phyloP scores from a whole-genome alignment of 2,888 invertebrate genomes.

The Plutella xylostella region DNA sequence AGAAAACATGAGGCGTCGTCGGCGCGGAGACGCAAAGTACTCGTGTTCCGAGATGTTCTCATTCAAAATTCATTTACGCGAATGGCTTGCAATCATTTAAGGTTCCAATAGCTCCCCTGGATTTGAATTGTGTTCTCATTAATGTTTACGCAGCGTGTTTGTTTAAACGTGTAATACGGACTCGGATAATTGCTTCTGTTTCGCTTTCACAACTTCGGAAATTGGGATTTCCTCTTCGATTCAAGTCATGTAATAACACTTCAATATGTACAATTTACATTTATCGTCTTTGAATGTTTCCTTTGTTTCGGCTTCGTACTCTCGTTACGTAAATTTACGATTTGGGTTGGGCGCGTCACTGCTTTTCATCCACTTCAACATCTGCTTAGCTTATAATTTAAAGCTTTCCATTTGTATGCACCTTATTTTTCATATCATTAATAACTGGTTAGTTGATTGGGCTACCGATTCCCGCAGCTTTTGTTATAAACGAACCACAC shows the following conservation, averaged over 20 bases:
- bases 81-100: slow-evolving; percentile 44
- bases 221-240: background rate
- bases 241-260: too few species aligned
- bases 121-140: slow-evolving; percentile 37
- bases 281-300: too few species aligned
- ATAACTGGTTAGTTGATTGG: slow-evolving; percentile 58
- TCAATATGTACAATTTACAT: too few species aligned
- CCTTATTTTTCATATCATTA: slow-evolving; percentile 34
- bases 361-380: slow-evolving; percentile 22
- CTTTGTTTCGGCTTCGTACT: too few species aligned
- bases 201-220: background rate
- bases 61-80: slow-evolving; percentile 54
- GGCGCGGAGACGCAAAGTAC: slow-evolving; percentile 28
- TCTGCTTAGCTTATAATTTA: slow-evolving; percentile 15
- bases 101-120: slow-evolving; percentile 36
- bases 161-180: too few species aligned
- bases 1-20: slow-evolving; percentile 47
- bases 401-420: slow-evolving; percentile 1
- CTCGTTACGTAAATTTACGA: too few species aligned
- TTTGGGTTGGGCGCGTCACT: too few species aligned
- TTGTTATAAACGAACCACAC: slow-evolving; percentile 62
- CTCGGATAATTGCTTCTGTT: slow-evolving; percentile 1
- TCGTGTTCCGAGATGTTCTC: slow-evolving; percentile 40
- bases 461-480: slow-evolving; percentile 51
- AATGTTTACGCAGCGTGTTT: slow-evolving; percentile 29